Percentiles rank a stretch among this genome's conserved stretches.
phyloP scores from a whole-genome alignment of 2,113 vertebrate genomes.

The Campylorhamphus procurvoides region DNA sequence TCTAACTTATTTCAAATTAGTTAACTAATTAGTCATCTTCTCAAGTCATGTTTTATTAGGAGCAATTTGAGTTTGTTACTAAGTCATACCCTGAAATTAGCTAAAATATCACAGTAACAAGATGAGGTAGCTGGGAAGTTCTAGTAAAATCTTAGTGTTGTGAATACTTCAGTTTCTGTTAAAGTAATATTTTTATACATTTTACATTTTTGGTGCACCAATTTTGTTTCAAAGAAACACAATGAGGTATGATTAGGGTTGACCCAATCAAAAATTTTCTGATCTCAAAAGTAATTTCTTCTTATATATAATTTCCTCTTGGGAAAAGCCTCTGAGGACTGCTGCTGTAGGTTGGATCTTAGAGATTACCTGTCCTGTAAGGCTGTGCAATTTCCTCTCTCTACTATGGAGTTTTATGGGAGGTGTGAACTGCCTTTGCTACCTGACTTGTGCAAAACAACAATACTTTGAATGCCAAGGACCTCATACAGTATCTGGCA shows the following conservation, averaged over 20 bases:
- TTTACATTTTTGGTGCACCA: not conserved
- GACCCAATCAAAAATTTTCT: not conserved
- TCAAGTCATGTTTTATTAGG: not conserved
- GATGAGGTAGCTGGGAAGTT: not conserved
- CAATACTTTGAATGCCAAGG: not conserved
- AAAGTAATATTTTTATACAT: not conserved
- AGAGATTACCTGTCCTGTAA: not conserved
- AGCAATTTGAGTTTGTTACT: not conserved
- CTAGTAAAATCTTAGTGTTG: not conserved
- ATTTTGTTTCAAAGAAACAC: not conserved
- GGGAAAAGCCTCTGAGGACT: not conserved
- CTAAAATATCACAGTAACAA: not conserved
- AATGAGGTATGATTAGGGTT: rapidly evolving
- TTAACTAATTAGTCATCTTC: not conserved
- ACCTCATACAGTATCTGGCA: not conserved
- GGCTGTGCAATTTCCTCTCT: not conserved
- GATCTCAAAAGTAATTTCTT: not conserved
- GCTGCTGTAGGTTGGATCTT: not conserved
- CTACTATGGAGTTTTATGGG: not conserved
- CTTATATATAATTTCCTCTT: not conserved
- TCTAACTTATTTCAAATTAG: not conserved
- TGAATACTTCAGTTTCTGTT: not conserved
- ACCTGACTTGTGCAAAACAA: not conserved
- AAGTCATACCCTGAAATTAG: not conserved
- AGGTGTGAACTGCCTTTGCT: not conserved